phyloP scores from a whole-genome alignment of 2,888 invertebrate species.

The Camptogramma bilineatum region DNA sequence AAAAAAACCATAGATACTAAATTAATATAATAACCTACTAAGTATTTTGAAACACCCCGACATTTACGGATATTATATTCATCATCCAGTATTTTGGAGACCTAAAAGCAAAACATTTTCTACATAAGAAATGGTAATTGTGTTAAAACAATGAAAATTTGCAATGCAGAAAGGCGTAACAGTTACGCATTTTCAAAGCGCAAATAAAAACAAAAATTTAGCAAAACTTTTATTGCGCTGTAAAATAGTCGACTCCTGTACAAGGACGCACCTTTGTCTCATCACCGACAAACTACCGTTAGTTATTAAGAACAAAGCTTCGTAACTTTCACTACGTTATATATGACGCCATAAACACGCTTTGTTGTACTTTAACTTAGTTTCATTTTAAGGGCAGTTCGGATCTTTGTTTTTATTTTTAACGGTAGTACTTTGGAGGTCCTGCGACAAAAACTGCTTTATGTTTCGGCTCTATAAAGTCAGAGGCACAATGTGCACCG shows the following conservation, averaged over 20 bases:
- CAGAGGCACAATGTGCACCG: conserved; percentile 59
- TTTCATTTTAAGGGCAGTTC: conserved; percentile 59
- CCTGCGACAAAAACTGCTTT: conserved; percentile 70
- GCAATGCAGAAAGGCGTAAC: conserved; percentile 42
- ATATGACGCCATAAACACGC: conserved; percentile 77
- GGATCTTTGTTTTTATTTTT: conserved; percentile 72
- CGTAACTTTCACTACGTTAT: conserved; percentile 81
- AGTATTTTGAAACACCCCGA: no score
- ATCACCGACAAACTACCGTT: conserved; percentile 71
- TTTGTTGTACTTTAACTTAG: conserved; percentile 57
- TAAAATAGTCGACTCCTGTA: conserved; percentile 73
- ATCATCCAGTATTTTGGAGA: neutral
- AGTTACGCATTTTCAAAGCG: conserved; percentile 49
- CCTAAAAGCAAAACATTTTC: neutral
- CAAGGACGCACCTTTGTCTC: conserved; percentile 63
- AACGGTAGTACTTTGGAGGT: conserved; percentile 80
- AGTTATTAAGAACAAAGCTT: conserved; percentile 64
- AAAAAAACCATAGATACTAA: no score
- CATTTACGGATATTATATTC: neutral
- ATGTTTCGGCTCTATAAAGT: conserved; percentile 68
- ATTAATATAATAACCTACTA: no score
- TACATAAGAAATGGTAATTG: conserved; percentile 1
- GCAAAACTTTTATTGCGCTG: conserved; percentile 71
- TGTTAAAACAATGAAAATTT: conserved; percentile 35
- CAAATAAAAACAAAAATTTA: conserved; percentile 62